Evolutionary conservation across 2,797 vertebrate genomes (phyloP).

Genomic region (Pangasius sanitwongsei): DNA sequence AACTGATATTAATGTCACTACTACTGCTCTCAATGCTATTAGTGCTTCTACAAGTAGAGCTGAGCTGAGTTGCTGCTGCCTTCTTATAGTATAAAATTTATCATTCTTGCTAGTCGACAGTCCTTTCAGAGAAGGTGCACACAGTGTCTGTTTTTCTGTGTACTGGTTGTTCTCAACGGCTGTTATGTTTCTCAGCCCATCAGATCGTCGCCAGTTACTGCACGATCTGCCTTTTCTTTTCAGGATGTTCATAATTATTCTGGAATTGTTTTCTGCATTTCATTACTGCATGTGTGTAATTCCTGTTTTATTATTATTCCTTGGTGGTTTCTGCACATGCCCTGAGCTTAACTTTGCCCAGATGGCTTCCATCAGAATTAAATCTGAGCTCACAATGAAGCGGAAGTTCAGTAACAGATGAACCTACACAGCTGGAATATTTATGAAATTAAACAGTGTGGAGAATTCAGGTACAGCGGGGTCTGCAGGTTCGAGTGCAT

Average conservation of each 20-base stretch:
- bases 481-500: neutral
- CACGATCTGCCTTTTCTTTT: slow-evolving; percentile 14
- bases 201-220: neutral
- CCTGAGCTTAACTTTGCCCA: slow-evolving; percentile 59
- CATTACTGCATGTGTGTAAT: slow-evolving; percentile 54
- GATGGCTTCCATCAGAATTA: slow-evolving; percentile 62
- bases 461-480: slow-evolving; percentile 14
- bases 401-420: slow-evolving; percentile 57
- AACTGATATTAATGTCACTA: neutral
- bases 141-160: neutral
- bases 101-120: neutral
- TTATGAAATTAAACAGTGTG: slow-evolving; percentile 38
- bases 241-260: slow-evolving; percentile 34
- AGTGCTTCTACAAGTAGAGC: neutral
- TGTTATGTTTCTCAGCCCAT: slow-evolving; percentile 14
- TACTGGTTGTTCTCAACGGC: neutral
- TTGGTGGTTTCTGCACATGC: slow-evolving; percentile 52
- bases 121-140: neutral
- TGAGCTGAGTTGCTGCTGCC: neutral
- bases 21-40: neutral
- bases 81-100: neutral
- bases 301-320: slow-evolving; percentile 52
- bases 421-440: slow-evolving; percentile 50
- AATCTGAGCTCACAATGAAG: slow-evolving; percentile 59
- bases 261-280: slow-evolving; percentile 53